These are phyloP conservation scores for Lutjanus argentimaculatus DNA, from an alignment of 2,797 vertebrate species.

Conservation along the genomic window DNA sequence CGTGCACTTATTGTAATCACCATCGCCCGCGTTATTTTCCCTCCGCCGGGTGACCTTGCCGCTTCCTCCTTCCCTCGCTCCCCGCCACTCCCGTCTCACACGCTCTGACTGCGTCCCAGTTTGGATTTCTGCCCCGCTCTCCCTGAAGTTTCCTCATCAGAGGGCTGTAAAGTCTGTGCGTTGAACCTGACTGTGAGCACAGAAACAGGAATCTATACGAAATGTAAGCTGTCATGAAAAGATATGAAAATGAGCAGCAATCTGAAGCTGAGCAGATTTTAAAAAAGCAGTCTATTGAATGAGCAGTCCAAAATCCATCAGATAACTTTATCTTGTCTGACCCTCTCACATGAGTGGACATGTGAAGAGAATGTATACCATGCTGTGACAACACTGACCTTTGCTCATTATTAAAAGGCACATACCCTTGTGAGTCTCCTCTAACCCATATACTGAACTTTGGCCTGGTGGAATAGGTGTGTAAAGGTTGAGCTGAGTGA, in stretches of 20 bases:
- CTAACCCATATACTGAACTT: slow-evolving; percentile 47
- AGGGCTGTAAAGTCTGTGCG: not conserved
- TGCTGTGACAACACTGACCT: not conserved
- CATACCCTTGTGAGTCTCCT: not conserved
- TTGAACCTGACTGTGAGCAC: not conserved
- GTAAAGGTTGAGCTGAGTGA: not conserved
- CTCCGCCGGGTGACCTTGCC: slow-evolving; percentile 61
- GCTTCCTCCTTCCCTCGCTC: slow-evolving; percentile 65
- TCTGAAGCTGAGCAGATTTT: not conserved
- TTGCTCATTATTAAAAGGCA: not conserved
- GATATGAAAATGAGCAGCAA: not conserved
- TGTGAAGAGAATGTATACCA: not conserved
- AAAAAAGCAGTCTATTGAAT: no score
- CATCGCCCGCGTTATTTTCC: slow-evolving; percentile 69
- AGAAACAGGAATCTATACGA: not conserved
- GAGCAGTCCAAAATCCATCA: not conserved
- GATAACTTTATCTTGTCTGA: no score
- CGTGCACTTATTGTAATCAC: slow-evolving; percentile 66
- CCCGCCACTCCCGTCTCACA: slow-evolving; percentile 57
- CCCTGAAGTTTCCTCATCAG: not conserved
- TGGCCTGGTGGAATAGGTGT: not conserved
- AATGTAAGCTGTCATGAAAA: not conserved
- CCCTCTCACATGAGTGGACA: not conserved
- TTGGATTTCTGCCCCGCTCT: not conserved
- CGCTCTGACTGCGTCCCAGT: slow-evolving; percentile 9